Percentiles rank a stretch among this genome's conserved stretches.
These are phyloP conservation scores for Microtus pennsylvanicus DNA, from an alignment of 2,113 vertebrate genomes.

Conservation along the genomic window DNA sequence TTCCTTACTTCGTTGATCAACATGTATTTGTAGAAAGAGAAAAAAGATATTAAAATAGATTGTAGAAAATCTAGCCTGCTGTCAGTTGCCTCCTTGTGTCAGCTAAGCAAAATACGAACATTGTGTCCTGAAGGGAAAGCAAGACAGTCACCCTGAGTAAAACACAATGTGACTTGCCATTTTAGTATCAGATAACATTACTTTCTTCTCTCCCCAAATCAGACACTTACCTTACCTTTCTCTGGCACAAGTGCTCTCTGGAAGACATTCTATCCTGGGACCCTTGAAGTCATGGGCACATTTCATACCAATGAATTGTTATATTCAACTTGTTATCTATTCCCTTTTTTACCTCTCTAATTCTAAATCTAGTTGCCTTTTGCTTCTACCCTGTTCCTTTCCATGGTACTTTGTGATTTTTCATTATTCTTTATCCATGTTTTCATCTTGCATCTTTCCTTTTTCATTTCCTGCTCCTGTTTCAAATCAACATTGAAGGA, in stretches of 20 bases:
- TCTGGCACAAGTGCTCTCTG: not conserved
- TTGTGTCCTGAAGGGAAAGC: not conserved
- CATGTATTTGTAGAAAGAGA: conserved; percentile 66
- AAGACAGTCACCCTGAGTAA: not conserved
- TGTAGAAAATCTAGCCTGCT: conserved; percentile 58
- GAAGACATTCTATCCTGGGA: not conserved
- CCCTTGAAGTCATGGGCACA: not conserved
- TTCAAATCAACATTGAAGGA: not conserved
- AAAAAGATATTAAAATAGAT: conserved; percentile 66
- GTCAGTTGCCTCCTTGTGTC: conserved; percentile 48
- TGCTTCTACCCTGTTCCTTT: not conserved
- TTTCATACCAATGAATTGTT: not conserved
- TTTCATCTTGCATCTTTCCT: not conserved
- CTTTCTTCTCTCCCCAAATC: not conserved
- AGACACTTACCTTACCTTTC: not conserved
- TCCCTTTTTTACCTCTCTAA: not conserved
- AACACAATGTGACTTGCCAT: not conserved
- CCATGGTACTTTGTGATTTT: not conserved
- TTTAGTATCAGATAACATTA: conserved; percentile 16
- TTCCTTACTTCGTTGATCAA: conserved; percentile 77
- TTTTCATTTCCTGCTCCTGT: not conserved
- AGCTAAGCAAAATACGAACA: conserved; percentile 2
- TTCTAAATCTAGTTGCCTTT: too few relatives aligned
- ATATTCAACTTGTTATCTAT: not conserved
- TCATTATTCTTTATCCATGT: not conserved